Conservation (phyloP, 2,797 vertebrate genomes). For the Gadopsis bispinosus region DNA sequence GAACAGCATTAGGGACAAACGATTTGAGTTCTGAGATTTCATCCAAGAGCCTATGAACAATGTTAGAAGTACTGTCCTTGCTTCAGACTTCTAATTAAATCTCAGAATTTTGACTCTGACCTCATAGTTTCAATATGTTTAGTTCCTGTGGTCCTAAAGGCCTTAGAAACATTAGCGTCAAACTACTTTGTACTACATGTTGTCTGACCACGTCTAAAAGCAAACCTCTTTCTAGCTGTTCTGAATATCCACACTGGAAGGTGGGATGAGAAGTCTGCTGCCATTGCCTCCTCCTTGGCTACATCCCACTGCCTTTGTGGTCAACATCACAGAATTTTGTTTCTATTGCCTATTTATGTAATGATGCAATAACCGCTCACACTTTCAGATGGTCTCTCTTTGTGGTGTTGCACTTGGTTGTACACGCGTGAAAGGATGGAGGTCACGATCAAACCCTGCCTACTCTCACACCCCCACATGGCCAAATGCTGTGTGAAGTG, state of each 20-base stretch:
- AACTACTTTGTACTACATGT: neutral
- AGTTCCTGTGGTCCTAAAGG: neutral
- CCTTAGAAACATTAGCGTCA: neutral
- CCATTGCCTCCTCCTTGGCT: no score
- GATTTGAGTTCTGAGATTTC: neutral
- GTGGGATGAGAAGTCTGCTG: neutral
- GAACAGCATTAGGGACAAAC: neutral
- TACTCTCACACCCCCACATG: neutral
- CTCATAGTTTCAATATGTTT: neutral
- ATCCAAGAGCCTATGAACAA: neutral
- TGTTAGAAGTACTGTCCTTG: neutral
- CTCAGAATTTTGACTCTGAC: neutral
- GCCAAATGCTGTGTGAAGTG: neutral
- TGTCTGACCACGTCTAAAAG: neutral
- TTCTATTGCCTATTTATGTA: neutral
- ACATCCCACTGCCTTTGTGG: neutral
- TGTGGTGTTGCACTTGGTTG: neutral
- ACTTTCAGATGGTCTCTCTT: neutral
- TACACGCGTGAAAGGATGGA: neutral
- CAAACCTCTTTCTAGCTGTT: neutral
- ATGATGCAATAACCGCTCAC: neutral
- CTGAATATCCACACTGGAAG: neutral
- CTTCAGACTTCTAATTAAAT: neutral
- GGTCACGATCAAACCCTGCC: neutral
- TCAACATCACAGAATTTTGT: neutral